Conservation (phyloP, 2,888 invertebrate species). For the Himalopsyche kuldschensis region DNA sequence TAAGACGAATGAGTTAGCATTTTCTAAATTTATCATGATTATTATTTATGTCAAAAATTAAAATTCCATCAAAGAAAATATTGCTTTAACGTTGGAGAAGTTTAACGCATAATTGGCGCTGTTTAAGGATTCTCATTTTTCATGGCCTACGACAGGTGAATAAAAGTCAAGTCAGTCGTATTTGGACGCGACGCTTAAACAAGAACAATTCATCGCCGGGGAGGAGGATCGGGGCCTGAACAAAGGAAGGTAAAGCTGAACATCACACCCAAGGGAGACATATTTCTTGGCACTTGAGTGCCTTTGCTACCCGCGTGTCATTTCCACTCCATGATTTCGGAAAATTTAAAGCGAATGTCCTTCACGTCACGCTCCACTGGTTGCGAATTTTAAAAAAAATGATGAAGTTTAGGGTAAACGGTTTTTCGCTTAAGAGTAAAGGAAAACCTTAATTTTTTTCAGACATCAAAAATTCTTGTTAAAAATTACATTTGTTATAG, state of each 20-base stretch:
- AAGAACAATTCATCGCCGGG: not conserved
- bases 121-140: not conserved
- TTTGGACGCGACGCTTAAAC: not conserved
- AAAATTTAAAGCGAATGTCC: slow-evolving; percentile 16
- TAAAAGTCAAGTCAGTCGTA: not conserved
- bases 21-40: too few species aligned
- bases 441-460: too few species aligned
- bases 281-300: slow-evolving; percentile 4
- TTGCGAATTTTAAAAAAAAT: not conserved
- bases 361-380: not conserved
- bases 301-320: slow-evolving; percentile 23
- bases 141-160: not conserved
- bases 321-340: slow-evolving; percentile 30
- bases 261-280: not conserved
- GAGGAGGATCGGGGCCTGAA: not conserved
- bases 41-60: too few species aligned
- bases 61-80: too few species aligned
- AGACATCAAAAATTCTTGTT: too few species aligned
- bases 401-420: not conserved
- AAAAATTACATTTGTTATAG: too few species aligned
- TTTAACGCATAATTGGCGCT: not conserved
- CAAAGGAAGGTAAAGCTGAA: not conserved
- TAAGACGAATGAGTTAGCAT: too few species aligned
- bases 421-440: too few species aligned
- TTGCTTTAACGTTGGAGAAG: too few species aligned